phyloP scores from a whole-genome alignment of 1,140 invertebrate species.

The Papilio glaucus region DNA sequence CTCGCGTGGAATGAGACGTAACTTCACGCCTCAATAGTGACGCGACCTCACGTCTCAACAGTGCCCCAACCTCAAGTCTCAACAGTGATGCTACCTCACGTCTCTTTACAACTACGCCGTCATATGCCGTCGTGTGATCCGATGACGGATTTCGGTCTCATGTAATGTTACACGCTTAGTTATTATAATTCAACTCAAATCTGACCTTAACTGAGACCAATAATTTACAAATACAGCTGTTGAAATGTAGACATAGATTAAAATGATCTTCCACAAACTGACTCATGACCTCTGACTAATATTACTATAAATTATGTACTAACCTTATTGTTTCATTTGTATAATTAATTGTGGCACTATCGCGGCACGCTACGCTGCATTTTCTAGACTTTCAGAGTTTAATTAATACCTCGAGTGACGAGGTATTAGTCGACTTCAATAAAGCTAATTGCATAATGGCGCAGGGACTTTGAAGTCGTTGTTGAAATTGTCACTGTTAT shows the following conservation, averaged over 20 bases:
- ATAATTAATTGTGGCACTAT: conserved; percentile 22
- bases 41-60: too few relatives aligned
- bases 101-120: too few relatives aligned
- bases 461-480: not conserved
- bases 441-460: conserved; percentile 19
- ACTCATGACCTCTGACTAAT: conserved; percentile 28
- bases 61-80: too few relatives aligned
- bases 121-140: too few relatives aligned
- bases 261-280: conserved; percentile 11
- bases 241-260: conserved; percentile 8
- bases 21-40: too few relatives aligned
- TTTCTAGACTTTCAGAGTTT: conserved; percentile 25
- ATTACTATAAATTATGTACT: conserved; percentile 19
- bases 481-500: conserved; percentile 1
- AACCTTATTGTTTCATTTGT: conserved; percentile 36
- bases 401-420: conserved; percentile 22
- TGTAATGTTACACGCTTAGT: not conserved
- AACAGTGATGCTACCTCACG: too few relatives aligned
- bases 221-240: not conserved
- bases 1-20: too few relatives aligned
- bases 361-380: conserved; percentile 9
- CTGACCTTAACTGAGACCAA: not conserved
- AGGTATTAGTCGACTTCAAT: conserved; percentile 22
- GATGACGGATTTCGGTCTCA: too few relatives aligned
- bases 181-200: not conserved